Evolutionary conservation across 64 coral and sea anemone species (phyloP), one percentile per base, ranked within the genome.

Genomic region (Catalaphyllia jardinei): DNA sequence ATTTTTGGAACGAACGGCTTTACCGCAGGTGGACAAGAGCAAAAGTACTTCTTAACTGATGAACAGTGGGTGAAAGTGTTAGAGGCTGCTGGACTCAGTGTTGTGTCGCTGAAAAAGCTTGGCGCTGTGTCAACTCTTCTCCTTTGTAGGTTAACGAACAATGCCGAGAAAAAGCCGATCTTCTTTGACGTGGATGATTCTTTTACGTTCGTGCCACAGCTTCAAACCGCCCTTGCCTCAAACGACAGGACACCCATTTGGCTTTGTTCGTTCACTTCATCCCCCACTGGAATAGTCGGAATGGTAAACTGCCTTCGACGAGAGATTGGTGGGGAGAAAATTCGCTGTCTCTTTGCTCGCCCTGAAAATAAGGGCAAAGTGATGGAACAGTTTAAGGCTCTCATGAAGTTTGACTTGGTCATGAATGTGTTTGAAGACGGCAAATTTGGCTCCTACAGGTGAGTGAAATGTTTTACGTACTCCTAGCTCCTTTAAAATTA

Each of bases 221-320:
- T 95, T 35, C 89, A 95, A 54, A 86, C 85, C 12, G 65, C 75
- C 10, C 19, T 95, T 29, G 82, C 91, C 12, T 75, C 77, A n/a
- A 63, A 65, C 16, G 79, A 89, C 57, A 87, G 87, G 60, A 89
- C 94, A 15, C 52, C 89, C 24, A 78, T 95, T 29, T 95, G 89
- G 94, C 38, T 95, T 71, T 61, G 79, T 19, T 80, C 72, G 13
- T 87, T 79, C 16, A 72, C 57, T 8, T 1, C 51, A 4, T 77
- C 67, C 16, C 78, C 89, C 57, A 88, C 94, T 4, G 94, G 94
- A 78, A 79, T 95, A 60, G 60, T 95, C 29, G 94, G 94, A 19
- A 95, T 95, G 94, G 92, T 89, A 60, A 95, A 95, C 79, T 95
- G 94, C 61, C 65, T 95, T 61, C 87, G 89, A 73, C 89, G 83